Conservation (phyloP, 2,888 invertebrate genomes). For the Ptilodon capucinus region DNA sequence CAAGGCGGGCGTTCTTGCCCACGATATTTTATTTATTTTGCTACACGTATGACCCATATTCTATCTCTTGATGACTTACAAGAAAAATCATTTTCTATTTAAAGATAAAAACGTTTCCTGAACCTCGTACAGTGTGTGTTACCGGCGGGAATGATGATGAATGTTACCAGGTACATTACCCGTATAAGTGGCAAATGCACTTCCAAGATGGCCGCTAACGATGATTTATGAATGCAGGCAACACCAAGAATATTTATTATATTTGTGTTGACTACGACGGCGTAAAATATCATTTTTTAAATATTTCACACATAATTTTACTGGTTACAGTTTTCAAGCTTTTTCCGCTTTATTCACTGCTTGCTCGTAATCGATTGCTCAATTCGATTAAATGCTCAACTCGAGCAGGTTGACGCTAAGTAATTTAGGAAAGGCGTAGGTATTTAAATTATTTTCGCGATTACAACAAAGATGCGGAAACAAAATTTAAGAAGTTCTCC, state of each 20-base stretch:
- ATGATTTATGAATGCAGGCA: constrained; percentile 41
- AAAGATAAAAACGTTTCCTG: neutral
- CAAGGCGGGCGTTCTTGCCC: too few species aligned
- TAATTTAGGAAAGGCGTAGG: too few species aligned
- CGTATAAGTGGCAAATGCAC: constrained; percentile 47
- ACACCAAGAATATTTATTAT: constrained; percentile 9
- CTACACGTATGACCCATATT: too few species aligned
- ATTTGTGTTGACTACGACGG: neutral
- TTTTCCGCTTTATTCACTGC: too few species aligned
- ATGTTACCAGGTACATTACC: constrained; percentile 47
- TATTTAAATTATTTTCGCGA: too few species aligned
- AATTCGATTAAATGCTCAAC: too few species aligned
- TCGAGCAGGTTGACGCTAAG: too few species aligned
- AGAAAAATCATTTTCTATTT: too few species aligned
- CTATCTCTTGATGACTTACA: too few species aligned
- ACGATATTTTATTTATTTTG: too few species aligned
- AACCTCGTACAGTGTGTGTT: constrained; percentile 13
- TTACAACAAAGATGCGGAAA: too few species aligned
- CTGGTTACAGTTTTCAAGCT: neutral
- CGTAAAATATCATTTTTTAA: neutral
- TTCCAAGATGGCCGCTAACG: constrained; percentile 47
- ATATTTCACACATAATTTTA: neutral
- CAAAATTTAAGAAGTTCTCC: neutral
- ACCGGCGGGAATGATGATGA: constrained; percentile 46
- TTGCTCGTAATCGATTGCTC: too few species aligned